These are phyloP conservation scores for Lasioglossum calceatum DNA, from an alignment of 2,888 invertebrate genomes.

Conservation along the genomic window DNA sequence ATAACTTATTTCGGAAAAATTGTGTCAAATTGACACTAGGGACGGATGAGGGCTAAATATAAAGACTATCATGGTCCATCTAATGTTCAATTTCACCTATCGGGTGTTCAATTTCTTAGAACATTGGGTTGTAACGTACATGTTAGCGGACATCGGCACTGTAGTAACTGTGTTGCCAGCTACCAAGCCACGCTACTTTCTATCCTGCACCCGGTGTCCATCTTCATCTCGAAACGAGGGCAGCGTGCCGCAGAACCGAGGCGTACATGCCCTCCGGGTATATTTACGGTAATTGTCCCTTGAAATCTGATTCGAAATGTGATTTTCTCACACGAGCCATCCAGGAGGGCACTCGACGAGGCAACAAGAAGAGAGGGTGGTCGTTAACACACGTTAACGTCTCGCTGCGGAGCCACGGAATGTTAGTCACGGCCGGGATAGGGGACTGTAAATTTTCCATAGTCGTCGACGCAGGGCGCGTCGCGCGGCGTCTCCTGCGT, in stretches of 20 bases:
- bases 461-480: constrained; percentile 15
- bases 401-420: constrained; percentile 52
- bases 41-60: too few relatives aligned
- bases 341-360: neutral
- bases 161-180: neutral
- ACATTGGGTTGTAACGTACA: neutral
- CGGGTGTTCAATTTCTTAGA: too few relatives aligned
- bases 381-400: constrained; percentile 56
- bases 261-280: neutral
- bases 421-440: constrained; percentile 50
- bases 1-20: too few relatives aligned
- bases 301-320: constrained; percentile 12
- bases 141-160: neutral
- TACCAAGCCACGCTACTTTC: neutral
- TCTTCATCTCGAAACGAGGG: neutral
- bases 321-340: neutral
- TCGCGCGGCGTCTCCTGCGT: neutral
- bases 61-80: too few relatives aligned
- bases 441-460: constrained; percentile 59
- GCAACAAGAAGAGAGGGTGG: neutral
- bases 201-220: neutral
- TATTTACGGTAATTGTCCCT: neutral
- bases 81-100: too few relatives aligned
- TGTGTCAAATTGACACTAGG: too few relatives aligned
- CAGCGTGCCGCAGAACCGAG: constrained; percentile 9